Evolutionary conservation across 2,797 vertebrate genomes (phyloP).

Genomic region (Huso huso): DNA sequence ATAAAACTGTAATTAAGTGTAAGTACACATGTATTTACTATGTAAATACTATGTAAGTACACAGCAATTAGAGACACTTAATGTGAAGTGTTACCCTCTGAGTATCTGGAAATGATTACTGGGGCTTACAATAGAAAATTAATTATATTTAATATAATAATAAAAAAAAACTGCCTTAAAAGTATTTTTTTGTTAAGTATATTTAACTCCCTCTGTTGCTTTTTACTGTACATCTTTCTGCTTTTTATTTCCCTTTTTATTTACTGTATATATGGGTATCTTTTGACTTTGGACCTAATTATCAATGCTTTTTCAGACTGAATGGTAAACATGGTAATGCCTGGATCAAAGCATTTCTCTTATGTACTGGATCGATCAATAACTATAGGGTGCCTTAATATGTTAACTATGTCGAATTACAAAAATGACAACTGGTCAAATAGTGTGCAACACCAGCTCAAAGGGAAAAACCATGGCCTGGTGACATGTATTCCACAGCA

Average conservation of each 20-base stretch:
- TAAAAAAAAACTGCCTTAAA: too few relatives aligned
- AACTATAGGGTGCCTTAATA: not conserved
- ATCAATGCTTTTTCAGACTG: not conserved
- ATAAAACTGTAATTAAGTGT: too few relatives aligned
- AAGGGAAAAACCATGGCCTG: not conserved
- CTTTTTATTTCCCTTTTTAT: not conserved
- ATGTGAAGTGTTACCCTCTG: too few relatives aligned
- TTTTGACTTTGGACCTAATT: not conserved
- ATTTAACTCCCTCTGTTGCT: not conserved
- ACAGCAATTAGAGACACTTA: too few relatives aligned
- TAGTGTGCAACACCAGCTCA: not conserved
- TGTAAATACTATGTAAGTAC: too few relatives aligned
- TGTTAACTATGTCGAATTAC: not conserved
- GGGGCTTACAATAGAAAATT: too few relatives aligned
- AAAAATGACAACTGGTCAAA: not conserved
- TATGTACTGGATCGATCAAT: not conserved
- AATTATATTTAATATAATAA: too few relatives aligned
- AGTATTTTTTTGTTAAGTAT: not conserved
- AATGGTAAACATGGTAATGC: not conserved
- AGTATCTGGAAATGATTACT: too few relatives aligned
- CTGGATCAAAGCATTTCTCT: not conserved
- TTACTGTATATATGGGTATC: not conserved
- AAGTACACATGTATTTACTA: too few relatives aligned
- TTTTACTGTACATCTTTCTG: too few relatives aligned
- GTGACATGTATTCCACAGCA: not conserved